phyloP scores from a whole-genome alignment of 2,797 vertebrate genomes.

The Siniperca undulata region DNA sequence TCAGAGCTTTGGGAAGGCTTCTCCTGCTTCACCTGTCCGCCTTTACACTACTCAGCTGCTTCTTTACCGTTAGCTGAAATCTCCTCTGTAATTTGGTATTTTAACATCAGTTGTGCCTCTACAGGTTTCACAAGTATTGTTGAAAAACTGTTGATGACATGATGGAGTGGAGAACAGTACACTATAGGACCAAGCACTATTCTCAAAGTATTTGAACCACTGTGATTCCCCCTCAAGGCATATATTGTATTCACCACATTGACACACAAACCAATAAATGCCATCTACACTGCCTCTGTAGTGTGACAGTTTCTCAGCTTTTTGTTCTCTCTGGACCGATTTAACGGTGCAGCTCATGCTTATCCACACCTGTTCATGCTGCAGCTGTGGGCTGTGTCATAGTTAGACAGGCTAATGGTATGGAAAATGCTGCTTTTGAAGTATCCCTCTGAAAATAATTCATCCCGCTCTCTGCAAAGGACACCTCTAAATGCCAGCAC shows the following conservation, averaged over 20 bases:
- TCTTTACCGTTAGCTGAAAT: neutral
- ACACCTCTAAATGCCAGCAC: slow-evolving; percentile 72
- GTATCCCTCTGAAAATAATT: slow-evolving; percentile 56
- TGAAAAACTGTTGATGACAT: slow-evolving; percentile 12
- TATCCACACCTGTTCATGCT: slow-evolving; percentile 1
- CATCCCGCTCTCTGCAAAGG: slow-evolving; percentile 55
- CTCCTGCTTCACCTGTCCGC: neutral
- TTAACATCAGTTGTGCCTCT: slow-evolving; percentile 24
- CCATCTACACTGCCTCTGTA: slow-evolving; percentile 21
- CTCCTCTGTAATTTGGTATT: neutral
- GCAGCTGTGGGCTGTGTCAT: slow-evolving; percentile 14
- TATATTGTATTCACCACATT: slow-evolving; percentile 32
- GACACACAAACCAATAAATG: slow-evolving; percentile 60
- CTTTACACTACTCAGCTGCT: neutral
- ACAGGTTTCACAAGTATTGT: neutral
- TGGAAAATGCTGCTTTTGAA: slow-evolving; percentile 71
- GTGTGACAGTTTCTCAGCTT: slow-evolving; percentile 13
- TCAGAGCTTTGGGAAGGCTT: neutral
- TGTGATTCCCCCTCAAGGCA: neutral
- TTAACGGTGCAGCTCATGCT: slow-evolving; percentile 20
- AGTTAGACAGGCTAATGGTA: slow-evolving; percentile 70
- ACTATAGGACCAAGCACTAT: neutral
- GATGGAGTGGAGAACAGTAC: neutral
- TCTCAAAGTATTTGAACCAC: slow-evolving; percentile 6
- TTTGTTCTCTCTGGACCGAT: slow-evolving; percentile 11